Percentiles rank a stretch among this genome's conserved stretches.
Conservation (phyloP, 2,888 invertebrate genomes). For the Agrilus mali region DNA sequence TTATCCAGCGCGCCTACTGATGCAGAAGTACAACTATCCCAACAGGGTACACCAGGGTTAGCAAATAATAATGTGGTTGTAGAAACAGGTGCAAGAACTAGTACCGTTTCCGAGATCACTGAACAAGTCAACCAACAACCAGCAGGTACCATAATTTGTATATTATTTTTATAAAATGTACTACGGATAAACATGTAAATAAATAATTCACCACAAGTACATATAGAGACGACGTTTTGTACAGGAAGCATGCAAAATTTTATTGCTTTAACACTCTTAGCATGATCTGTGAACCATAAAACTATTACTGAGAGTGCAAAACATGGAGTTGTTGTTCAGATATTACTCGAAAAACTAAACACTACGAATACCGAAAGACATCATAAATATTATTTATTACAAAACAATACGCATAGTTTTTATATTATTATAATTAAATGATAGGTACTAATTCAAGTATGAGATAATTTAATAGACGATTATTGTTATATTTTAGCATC, state of each 20-base stretch:
- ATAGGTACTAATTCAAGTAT: no score
- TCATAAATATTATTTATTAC: no score
- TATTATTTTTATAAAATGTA: conserved; percentile 6
- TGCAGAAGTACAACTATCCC: conserved; percentile 26
- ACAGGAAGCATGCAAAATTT: no score
- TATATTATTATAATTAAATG: no score
- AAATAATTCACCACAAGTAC: no score
- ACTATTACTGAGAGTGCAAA: no score
- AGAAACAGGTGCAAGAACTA: conserved; percentile 18
- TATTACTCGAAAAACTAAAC: neutral
- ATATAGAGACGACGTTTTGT: no score
- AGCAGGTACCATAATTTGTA: conserved; percentile 24
- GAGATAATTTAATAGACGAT: conserved; percentile 13
- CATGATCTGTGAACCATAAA: no score
- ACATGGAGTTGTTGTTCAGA: no score
- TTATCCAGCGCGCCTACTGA: conserved; percentile 59
- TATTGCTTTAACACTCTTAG: no score
- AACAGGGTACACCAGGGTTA: conserved; percentile 20
- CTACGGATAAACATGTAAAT: neutral
- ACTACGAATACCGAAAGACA: no score
- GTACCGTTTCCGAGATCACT: conserved; percentile 12
- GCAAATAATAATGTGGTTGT: conserved; percentile 27
- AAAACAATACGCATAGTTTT: no score
- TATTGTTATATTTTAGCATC: conserved; percentile 26
- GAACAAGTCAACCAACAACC: conserved; percentile 21